Evolutionary conservation across 2,797 vertebrate genomes (phyloP), one percentile per base, ranked within the genome.

Genomic region (Lepus oiostolus): DNA sequence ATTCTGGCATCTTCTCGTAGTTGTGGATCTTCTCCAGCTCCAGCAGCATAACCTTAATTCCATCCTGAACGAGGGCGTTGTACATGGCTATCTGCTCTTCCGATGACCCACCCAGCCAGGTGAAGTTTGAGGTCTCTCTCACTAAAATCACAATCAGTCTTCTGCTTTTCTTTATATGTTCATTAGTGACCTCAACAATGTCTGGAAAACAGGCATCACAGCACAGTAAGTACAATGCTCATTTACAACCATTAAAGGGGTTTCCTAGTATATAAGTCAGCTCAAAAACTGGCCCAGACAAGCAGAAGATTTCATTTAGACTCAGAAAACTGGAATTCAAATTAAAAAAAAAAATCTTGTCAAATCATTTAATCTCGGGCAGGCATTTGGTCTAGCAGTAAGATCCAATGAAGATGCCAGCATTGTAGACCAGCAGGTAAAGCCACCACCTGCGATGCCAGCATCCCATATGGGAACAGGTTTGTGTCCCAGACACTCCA

Each of bases 21-120:
- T 99, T 99, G 90, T 98, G 97, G 19, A 98, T 98, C 95, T 98
- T 99, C 92, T 98, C 99, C 97, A 99, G 89, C 97, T 99, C 99
- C 82, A 99, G 98, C 81, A 99, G 98, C 93, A 99, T 98, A 8
- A 99, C 98, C 97, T 98, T 98, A 30, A 98, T 98, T 42, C 98
- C 98, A 1, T 98, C 98, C 65, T 97, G 98, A 17, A 99, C 98
- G 81, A 99, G 98, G 88, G 99, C 99, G 11, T 98, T 98, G n/a
- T 99, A 97, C 76, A 99, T 96, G 9, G 99, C 99, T 10, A 99
- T 97, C 77, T 98, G 98, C 95, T 99, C 99, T 98, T 99, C 99
- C 12, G 98, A 99, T 0, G 98, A 98, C 50, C 98, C 98, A 75
- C 97, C 97, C 72, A 96, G 84, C 68, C 97, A 58, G 52, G 74